Evolutionary conservation across 2,888 invertebrate genomes (phyloP).

Genomic region (Ceriagrion tenellum): DNA sequence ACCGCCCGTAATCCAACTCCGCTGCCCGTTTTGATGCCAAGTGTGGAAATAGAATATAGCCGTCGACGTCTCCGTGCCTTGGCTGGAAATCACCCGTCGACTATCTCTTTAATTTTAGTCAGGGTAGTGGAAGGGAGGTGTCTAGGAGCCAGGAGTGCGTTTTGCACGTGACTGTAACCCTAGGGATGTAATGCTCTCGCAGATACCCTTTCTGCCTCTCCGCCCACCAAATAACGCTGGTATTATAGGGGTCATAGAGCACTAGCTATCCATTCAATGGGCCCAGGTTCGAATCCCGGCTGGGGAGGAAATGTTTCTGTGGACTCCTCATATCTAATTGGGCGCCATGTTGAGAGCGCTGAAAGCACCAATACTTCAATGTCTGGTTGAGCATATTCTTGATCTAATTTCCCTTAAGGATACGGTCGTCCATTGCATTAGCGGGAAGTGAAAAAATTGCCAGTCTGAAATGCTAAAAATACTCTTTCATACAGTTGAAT

Average conservation of each 20-base stretch:
- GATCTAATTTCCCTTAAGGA: no score
- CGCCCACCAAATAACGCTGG: background rate
- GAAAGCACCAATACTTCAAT: no score
- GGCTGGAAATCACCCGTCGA: conserved; percentile 44
- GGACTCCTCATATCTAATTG: no score
- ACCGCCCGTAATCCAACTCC: background rate
- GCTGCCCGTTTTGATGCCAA: background rate
- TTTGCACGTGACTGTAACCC: background rate
- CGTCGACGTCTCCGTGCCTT: conserved; percentile 52
- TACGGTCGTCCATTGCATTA: no score
- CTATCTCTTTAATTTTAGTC: conserved; percentile 22
- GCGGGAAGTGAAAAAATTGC: no score
- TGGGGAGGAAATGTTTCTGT: no score
- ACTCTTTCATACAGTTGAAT: no score
- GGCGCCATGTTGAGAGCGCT: no score
- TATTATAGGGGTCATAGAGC: no score
- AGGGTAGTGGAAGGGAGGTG: background rate
- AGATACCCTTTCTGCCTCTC: background rate
- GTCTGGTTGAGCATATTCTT: no score
- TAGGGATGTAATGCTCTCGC: background rate
- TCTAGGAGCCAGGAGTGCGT: background rate
- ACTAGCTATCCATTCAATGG: background rate
- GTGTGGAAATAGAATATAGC: conserved; percentile 42
- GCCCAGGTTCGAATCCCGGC: background rate
- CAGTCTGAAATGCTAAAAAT: no score